phyloP scores from a whole-genome alignment of 1,140 invertebrate genomes.

The Sitodiplosis mosellana region DNA sequence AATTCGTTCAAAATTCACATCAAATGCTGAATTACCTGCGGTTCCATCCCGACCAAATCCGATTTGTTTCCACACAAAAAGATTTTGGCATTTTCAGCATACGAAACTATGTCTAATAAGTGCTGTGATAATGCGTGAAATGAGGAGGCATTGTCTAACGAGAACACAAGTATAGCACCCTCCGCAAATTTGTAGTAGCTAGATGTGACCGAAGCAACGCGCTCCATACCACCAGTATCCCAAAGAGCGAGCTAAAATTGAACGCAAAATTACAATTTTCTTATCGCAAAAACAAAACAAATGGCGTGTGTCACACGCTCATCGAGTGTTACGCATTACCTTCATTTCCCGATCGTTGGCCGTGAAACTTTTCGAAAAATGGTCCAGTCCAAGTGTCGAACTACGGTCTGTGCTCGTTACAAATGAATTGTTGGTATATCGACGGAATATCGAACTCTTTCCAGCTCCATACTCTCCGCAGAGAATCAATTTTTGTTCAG shows the following conservation, averaged over 20 bases:
- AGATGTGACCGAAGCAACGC: conserved; percentile 81
- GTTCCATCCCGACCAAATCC: conserved; percentile 50
- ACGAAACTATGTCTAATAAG: conserved; percentile 74
- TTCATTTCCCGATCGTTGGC: conserved; percentile 58
- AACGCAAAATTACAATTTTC: background rate
- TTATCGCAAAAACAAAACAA: too few species aligned
- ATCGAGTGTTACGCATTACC: conserved; percentile 31
- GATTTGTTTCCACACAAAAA: conserved; percentile 82
- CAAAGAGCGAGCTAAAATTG: conserved; percentile 63
- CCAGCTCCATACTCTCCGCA: conserved; percentile 91
- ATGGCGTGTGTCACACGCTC: too few species aligned
- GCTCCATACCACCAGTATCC: conserved; percentile 88
- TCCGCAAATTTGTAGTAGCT: conserved; percentile 89
- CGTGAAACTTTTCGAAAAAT: conserved; percentile 63
- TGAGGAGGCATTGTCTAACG: conserved; percentile 73
- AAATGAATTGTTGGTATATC: conserved; percentile 79
- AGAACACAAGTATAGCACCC: conserved; percentile 77
- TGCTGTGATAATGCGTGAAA: conserved; percentile 85
- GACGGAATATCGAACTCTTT: conserved; percentile 79
- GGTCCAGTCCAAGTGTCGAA: conserved; percentile 80
- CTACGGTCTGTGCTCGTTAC: conserved; percentile 58
- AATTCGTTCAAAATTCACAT: too few species aligned
- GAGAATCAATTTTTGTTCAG: conserved; percentile 84
- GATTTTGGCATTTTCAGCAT: conserved; percentile 85
- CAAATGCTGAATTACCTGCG: too few species aligned